phyloP scores from a whole-genome alignment of 2,888 invertebrate species.

The Ichneumoninae sp. region DNA sequence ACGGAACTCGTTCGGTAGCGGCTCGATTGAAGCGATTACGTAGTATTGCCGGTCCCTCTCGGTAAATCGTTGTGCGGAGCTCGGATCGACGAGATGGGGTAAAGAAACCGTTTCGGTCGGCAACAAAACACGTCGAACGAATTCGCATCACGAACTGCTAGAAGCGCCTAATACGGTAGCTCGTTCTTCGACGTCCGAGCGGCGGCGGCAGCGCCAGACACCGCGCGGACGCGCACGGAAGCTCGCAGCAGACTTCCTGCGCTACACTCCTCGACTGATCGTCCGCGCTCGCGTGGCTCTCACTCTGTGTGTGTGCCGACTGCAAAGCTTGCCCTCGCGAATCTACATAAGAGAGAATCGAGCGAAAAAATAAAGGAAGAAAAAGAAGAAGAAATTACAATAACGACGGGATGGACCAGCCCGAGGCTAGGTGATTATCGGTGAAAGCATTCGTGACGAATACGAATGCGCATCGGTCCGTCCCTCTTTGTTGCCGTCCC shows the following conservation, averaged over 20 bases:
- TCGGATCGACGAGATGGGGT: background rate
- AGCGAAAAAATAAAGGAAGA: background rate
- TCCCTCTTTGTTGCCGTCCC: background rate
- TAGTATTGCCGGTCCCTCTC: conserved; percentile 7
- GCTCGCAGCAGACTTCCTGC: conserved; percentile 18
- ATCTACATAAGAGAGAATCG: conserved; percentile 41
- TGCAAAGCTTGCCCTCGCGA: conserved; percentile 16
- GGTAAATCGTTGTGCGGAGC: background rate
- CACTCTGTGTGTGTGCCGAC: background rate
- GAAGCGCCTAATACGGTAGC: conserved; percentile 49
- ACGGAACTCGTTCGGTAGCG: background rate
- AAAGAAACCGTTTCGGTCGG: conserved; percentile 23
- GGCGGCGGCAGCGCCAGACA: background rate
- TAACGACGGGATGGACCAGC: conserved; percentile 46
- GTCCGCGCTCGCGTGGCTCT: background rate
- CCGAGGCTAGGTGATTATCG: conserved; percentile 49
- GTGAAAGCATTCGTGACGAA: conserved; percentile 47
- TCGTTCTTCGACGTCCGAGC: conserved; percentile 22
- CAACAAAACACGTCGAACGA: conserved; percentile 26
- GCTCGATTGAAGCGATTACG: conserved; percentile 36
- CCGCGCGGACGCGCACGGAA: background rate
- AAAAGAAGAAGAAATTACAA: conserved; percentile 22
- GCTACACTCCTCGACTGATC: background rate
- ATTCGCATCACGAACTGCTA: conserved; percentile 59
- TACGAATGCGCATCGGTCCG: conserved; percentile 33